Percentiles rank a stretch among this genome's conserved stretches.
Evolutionary conservation across 1,140 invertebrate species (phyloP).

Genomic region (Leptopilina boulardi): DNA sequence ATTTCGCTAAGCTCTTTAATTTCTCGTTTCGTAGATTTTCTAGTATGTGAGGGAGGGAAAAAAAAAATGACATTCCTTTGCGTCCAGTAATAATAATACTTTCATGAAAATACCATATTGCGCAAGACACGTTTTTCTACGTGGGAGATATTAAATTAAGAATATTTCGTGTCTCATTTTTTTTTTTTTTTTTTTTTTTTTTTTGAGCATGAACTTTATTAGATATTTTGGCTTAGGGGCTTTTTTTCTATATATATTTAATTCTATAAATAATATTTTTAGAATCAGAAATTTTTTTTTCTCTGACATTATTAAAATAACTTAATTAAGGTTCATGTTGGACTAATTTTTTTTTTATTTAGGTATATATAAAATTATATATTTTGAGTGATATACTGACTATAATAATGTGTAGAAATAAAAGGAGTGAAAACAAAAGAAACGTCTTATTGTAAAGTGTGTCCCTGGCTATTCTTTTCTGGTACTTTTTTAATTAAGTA

Average conservation of each 20-base stretch:
- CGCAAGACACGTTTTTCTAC: not conserved
- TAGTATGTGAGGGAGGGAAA: too few relatives aligned
- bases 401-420: not conserved
- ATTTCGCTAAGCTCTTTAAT: constrained; percentile 17
- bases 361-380: not conserved
- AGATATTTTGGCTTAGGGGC: not conserved
- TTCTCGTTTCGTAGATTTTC: constrained; percentile 23
- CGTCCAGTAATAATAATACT: constrained; percentile 22
- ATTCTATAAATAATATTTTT: too few relatives aligned
- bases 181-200: too few relatives aligned
- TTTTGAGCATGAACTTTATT: not conserved
- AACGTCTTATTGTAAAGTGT: not conserved
- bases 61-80: not conserved
- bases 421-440: constrained; percentile 9
- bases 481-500: not conserved
- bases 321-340: not conserved
- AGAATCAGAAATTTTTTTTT: too few relatives aligned
- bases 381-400: constrained; percentile 9
- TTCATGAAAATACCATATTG: constrained; percentile 23
- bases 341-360: not conserved
- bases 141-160: constrained; percentile 1
- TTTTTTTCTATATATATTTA: not conserved
- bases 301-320: too few relatives aligned
- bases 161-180: not conserved
- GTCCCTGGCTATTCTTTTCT: not conserved